Conservation (phyloP, 2,888 invertebrate genomes). For the Sesia apiformis region DNA sequence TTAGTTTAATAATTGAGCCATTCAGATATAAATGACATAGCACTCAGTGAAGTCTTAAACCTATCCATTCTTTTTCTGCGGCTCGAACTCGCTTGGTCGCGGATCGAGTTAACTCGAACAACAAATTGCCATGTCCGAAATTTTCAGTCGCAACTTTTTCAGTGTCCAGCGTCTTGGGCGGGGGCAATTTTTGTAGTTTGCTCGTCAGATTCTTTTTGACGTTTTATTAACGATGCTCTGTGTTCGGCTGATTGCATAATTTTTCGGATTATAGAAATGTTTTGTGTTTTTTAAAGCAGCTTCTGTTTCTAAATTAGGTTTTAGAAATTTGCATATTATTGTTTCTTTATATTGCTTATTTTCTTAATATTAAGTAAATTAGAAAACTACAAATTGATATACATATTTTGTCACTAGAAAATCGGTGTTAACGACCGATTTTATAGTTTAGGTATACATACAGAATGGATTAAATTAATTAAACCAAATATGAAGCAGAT, state of each 20-base stretch:
- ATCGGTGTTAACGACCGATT: no score
- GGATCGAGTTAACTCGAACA: conserved; percentile 12
- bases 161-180: conserved; percentile 26
- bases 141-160: conserved; percentile 41
- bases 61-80: background rate
- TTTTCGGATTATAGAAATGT: background rate
- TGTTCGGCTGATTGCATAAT: background rate
- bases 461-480: no score
- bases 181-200: background rate
- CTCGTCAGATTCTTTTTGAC: background rate
- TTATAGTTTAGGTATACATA: no score
- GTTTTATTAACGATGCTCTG: background rate
- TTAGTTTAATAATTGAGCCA: no score
- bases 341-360: background rate
- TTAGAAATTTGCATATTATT: no score
- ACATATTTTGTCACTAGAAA: no score
- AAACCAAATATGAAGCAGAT: no score
- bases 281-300: background rate
- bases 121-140: conserved; percentile 41
- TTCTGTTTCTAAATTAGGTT: background rate
- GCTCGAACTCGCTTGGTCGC: conserved; percentile 3
- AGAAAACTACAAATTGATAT: no score
- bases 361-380: background rate
- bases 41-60: background rate
- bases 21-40: no score